Base-by-base conservation (phyloP, 2,797 vertebrate genomes). In the Phylloscopus collybita region DNA sequence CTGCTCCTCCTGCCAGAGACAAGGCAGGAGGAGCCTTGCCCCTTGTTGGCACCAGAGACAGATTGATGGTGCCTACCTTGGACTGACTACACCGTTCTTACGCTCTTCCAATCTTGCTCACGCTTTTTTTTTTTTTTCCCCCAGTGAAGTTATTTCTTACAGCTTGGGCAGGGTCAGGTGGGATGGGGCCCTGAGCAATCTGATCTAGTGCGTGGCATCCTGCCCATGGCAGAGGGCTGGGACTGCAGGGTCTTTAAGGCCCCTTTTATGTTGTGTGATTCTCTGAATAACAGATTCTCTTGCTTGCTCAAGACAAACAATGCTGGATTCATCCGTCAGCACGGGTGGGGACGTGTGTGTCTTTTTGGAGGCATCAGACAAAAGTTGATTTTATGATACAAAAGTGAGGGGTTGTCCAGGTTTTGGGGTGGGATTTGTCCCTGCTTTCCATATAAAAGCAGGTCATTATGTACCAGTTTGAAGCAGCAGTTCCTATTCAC, bases 271-370 rank as follows among this genome's bases (percentile, higher is more conserved):
- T 30, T 51, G 23, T 64, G 11, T 76, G 57, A 26, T 51, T 45
- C 50, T 70, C 20, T 70, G 71, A 25, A 3, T 19, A 40, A 27
- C 16, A 23, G 54, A 14, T 56, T n/a, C 32, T 56, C 54, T n/a
- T 56, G 13, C 54, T n/a, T 22, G 10, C 36, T 32, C 5, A 11
- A 42, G 50, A 50, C 9, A 40, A 40, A 51, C 45, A 36, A 6
- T 6, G n/a, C 50, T 13, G 5, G 9, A 5, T 13, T 53, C 30
- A 26, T 19, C 75, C n/a, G 3, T 7, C 34, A 11, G 9, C 22
- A 44, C 5, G 0, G 9, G 4, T n/a, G 21, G 11, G 32, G n/a
- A 40, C 0, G 0, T 4, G 3, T 6, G 0, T 5, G 6, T 13
- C 13, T 32, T 70, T 51, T 50, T 26, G 36, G 16, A 50, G 57